Evolutionary conservation across 1,140 invertebrate genomes (phyloP), one percentile per base, ranked within the genome.

Genomic region (Phocides pigmalion): DNA sequence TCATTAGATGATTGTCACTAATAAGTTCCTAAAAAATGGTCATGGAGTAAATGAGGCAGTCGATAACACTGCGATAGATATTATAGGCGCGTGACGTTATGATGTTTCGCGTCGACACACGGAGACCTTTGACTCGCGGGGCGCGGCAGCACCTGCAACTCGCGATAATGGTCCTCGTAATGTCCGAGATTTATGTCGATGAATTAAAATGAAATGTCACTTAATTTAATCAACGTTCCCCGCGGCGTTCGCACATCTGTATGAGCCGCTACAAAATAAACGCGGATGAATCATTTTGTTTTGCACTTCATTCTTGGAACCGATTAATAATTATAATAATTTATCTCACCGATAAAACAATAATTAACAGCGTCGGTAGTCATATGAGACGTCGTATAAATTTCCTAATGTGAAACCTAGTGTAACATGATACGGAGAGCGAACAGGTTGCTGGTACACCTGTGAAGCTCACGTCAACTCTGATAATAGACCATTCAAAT

Each of bases 341-440:
- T 87, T 90, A 88, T 87, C 76, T 83, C 73, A 65, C 82, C 77
- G 81, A 87, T 89, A 89, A 89, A 89, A 84, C 81, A 90, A 88
- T 90, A 85, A 90, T 89, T 85, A 86, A 80, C 82, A 81, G 76
- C 63, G 66, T 84, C 81, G 68, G 80, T 86, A 87, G 87, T 87
- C 77, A 89, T 79, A 80, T 68, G 87, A 89, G 86, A 78, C 78
- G 84, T 83, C 82, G 83, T 87, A 90, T 89, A 87, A 84, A 87
- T 90, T 90, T 88, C 83, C 85, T 88, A 87, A 90, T 85, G 86
- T 90, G 87, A 89, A 87, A 87, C 82, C 87, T 82, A 83, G 81
- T 82, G 87, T 87, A 90, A 88, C 74, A 56, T 79, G 84, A 90
- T 81, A 83, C 74, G 54, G 72, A 75, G 68, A 74, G 64, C 74